Percentiles rank a stretch among this genome's conserved stretches.
phyloP scores from a whole-genome alignment of 1,140 invertebrate species.

The Hylyphantes graminicola region DNA sequence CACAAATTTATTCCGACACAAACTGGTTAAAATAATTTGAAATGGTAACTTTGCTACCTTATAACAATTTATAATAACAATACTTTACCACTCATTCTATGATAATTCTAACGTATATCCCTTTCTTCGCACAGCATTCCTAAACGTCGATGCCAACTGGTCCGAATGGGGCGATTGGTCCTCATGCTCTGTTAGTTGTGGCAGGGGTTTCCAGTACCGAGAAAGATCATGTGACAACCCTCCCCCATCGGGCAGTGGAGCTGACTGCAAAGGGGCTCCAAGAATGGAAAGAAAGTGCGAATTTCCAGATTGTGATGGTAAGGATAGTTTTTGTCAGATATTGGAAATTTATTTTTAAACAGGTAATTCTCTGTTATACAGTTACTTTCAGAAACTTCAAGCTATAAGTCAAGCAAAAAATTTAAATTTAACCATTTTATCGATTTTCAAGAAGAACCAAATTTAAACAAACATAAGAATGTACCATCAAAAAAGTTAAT shows the following conservation, averaged over 20 bases:
- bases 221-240: constrained; percentile 72
- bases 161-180: constrained; percentile 81
- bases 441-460: neutral
- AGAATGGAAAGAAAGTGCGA: constrained; percentile 79
- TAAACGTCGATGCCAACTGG: constrained; percentile 73
- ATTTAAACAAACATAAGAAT: no score
- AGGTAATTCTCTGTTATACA: neutral
- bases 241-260: constrained; percentile 65
- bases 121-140: constrained; percentile 50
- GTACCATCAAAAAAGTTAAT: no score
- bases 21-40: no score
- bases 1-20: no score
- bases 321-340: neutral
- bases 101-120: no score
- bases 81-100: no score
- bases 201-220: constrained; percentile 79
- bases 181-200: constrained; percentile 81
- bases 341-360: neutral
- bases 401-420: neutral
- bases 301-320: constrained; percentile 73
- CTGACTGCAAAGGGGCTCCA: constrained; percentile 74
- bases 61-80: no score
- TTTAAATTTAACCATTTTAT: no score
- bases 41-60: no score
- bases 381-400: no score